Base-by-base conservation (phyloP, 2,888 invertebrate genomes). In the Sarcophaga caerulescens region DNA sequence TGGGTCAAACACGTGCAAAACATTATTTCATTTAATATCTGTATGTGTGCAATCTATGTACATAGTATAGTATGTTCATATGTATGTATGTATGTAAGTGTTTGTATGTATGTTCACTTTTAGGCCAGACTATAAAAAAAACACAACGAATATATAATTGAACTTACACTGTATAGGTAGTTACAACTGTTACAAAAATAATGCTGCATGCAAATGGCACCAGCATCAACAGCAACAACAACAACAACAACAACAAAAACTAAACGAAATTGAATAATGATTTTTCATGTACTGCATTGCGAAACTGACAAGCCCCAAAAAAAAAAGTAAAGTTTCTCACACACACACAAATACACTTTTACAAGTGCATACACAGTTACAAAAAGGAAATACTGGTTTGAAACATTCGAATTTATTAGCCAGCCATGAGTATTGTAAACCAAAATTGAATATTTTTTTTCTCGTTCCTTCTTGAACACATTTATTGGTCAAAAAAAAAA, bases 1-100 rank as follows among this genome's bases (percentile, higher is more conserved):
- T 86, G 78, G 86, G 86, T 86, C 86, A 86, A 84, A 86, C 86
- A 86, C 78, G 86, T 86, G 86, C 86, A 86, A 63, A 52, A 65
- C 59, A 52, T 77, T 73, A 62, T 81, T 68, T 77, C 70, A n/a
- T 70, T 76, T 45, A 2, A 45, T 35, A 35, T 35, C 8, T 35
- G 8, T 35, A 2, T 35, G 35, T 35, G 35, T 35, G 35, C 8
- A 52, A 52, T 52, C 8, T 14, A 14, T 14, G 6, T 47, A 17
- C 52, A 52, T 52, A 52, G 14, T 11, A 14, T 47, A 12, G 12
- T 47, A 14, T 14, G 14, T 47, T 47, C 47, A 47, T 47, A 11
- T 47, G 47, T 47, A 3, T 47, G 12, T 47, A 14, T 14, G 4
- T 25, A 25, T 25, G 25, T 25, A 25, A 4, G 25, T 25, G 25